A percentile compares a stretch with the other conserved stretches of the same genome.
phyloP scores from a whole-genome alignment of 53 echinoderm and acorn worm species.

The Echinarachnius parma region DNA sequence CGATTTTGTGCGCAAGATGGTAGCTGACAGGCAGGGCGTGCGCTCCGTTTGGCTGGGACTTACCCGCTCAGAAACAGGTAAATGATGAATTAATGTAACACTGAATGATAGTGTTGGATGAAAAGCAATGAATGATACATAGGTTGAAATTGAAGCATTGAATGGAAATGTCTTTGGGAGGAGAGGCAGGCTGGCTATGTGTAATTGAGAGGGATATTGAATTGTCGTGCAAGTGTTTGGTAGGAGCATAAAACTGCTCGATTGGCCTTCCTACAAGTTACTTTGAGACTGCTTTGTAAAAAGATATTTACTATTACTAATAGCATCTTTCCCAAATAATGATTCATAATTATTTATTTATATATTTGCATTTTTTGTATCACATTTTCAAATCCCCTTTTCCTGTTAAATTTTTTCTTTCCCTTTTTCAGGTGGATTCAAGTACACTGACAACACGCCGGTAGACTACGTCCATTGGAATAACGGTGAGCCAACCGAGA shows the following conservation, averaged over 20 bases:
- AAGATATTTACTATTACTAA: no score
- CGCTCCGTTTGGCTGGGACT: constrained; percentile 76
- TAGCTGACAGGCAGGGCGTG: constrained; percentile 31
- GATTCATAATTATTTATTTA: neutral
- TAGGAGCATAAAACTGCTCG: no score
- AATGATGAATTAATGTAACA: neutral
- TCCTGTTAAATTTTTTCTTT: neutral
- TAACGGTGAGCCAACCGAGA: constrained; percentile 57
- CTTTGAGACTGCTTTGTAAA: no score
- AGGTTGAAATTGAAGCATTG: no score
- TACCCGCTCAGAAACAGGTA: constrained; percentile 61
- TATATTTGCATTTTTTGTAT: neutral
- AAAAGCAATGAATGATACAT: no score
- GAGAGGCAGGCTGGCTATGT: no score
- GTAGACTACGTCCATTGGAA: constrained; percentile 78
- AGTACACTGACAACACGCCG: constrained; percentile 71
- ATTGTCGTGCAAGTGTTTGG: no score
- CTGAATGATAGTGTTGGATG: no score
- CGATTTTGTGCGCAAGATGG: constrained; percentile 59
- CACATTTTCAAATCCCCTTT: neutral
- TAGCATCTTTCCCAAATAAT: no score
- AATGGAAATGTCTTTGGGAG: no score
- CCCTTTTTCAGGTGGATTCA: constrained; percentile 56
- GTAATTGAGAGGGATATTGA: no score
- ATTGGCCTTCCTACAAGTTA: no score